These are phyloP conservation scores for Drosophila neonasuta DNA, from an alignment of 2,888 invertebrate genomes.

Conservation along the genomic window DNA sequence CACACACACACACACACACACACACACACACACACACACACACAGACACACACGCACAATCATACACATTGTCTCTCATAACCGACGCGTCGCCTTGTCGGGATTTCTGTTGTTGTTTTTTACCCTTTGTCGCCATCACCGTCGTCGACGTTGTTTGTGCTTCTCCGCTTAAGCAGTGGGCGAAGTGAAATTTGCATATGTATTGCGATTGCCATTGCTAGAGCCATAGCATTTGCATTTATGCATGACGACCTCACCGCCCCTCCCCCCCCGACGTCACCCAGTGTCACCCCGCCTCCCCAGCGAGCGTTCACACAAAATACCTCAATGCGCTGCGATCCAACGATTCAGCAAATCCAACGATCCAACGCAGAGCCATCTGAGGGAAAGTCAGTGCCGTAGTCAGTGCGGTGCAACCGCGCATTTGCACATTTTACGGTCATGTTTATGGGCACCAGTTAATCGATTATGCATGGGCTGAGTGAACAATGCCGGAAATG, in stretches of 20 bases:
- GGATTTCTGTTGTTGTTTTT: slow-evolving; percentile 3
- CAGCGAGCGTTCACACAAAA: no score
- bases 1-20: no score
- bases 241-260: slow-evolving; percentile 55
- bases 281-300: no score
- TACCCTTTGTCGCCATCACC: neutral
- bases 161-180: slow-evolving; percentile 27
- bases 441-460: slow-evolving; percentile 71
- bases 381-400: slow-evolving; percentile 6
- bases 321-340: neutral
- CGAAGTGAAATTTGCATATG: slow-evolving; percentile 67
- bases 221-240: slow-evolving; percentile 66
- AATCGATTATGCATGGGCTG: slow-evolving; percentile 73
- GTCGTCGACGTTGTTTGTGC: neutral
- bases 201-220: slow-evolving; percentile 60
- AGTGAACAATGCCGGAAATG: slow-evolving; percentile 73
- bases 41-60: slow-evolving; percentile 1
- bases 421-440: slow-evolving; percentile 74
- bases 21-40: slow-evolving; percentile 3
- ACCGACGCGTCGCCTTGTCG: slow-evolving; percentile 13
- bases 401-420: slow-evolving; percentile 46
- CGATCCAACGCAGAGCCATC: neutral
- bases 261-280: neutral
- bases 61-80: slow-evolving; percentile 7
- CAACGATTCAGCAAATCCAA: slow-evolving; percentile 12